These are phyloP conservation scores for Cheiracanthium punctorium DNA, from an alignment of 2,888 invertebrate genomes.

Conservation along the genomic window DNA sequence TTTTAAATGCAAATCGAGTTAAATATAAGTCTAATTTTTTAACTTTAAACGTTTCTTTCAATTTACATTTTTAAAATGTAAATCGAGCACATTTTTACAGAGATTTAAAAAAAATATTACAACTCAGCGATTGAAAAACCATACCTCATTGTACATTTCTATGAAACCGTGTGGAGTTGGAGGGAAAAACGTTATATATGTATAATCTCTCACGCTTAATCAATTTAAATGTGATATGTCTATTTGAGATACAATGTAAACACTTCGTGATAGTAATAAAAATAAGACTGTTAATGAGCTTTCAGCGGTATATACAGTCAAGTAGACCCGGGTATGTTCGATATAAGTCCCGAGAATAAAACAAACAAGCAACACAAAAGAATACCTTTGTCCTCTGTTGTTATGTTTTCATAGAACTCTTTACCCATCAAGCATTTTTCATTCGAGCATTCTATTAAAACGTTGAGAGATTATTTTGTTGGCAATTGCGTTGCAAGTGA, in stretches of 20 bases:
- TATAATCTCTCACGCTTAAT: background rate
- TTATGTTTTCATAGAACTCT: background rate
- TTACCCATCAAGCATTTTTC: too few species aligned
- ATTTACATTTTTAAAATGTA: too few species aligned
- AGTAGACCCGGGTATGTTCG: background rate
- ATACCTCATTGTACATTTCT: conserved; percentile 11
- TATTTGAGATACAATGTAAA: background rate
- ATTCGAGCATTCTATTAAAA: too few species aligned
- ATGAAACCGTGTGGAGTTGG: background rate
- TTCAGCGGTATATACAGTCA: background rate
- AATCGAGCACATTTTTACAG: too few species aligned
- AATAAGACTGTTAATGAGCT: background rate
- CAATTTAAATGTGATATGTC: background rate
- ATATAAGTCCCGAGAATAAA: background rate
- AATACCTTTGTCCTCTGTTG: background rate
- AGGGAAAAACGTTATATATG: background rate
- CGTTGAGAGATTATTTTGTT: too few species aligned
- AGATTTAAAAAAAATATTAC: too few species aligned
- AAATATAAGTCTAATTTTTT: too few species aligned
- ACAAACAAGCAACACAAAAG: background rate
- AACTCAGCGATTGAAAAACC: too few species aligned
- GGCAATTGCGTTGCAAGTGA: too few species aligned
- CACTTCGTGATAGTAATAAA: background rate
- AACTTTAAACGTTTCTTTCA: too few species aligned
- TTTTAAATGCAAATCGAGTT: too few species aligned